These are phyloP conservation scores for Sinopyrophorus schimmeli DNA, from an alignment of 2,888 invertebrate genomes.

Conservation along the genomic window DNA sequence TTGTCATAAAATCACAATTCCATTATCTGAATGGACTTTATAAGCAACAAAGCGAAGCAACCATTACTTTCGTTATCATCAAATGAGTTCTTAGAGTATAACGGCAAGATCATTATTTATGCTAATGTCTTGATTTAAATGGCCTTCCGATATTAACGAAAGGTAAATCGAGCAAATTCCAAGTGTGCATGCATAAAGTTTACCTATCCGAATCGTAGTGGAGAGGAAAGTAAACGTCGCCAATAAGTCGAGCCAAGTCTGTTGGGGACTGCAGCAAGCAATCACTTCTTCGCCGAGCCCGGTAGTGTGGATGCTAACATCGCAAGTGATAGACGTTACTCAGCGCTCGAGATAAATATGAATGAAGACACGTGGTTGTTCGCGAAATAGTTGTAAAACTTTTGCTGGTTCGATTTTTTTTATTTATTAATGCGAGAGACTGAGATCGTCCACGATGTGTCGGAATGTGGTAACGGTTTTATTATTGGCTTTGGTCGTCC, in stretches of 20 bases:
- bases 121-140: slow-evolving; percentile 12
- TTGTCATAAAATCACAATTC: too few species aligned
- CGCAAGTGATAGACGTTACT: slow-evolving; percentile 10
- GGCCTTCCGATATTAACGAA: slow-evolving; percentile 3
- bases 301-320: slow-evolving; percentile 24
- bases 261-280: slow-evolving; percentile 10
- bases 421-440: slow-evolving; percentile 7
- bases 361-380: slow-evolving; percentile 31
- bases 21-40: too few species aligned
- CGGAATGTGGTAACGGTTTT: slow-evolving; percentile 10
- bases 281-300: slow-evolving; percentile 10
- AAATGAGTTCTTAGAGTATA: slow-evolving; percentile 5
- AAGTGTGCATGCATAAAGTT: background rate
- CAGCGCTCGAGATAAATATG: slow-evolving; percentile 24
- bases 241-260: slow-evolving; percentile 14
- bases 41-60: too few species aligned
- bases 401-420: too few species aligned
- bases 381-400: too few species aligned
- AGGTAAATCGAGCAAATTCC: slow-evolving; percentile 10
- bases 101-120: slow-evolving; percentile 8
- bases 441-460: slow-evolving; percentile 7
- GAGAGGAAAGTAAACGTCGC: slow-evolving; percentile 17
- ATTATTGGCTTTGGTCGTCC: slow-evolving; percentile 9
- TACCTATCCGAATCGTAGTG: background rate
- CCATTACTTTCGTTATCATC: too few species aligned